Evolutionary conservation across 2,113 vertebrate species (phyloP).

Genomic region (Spea bombifrons): DNA sequence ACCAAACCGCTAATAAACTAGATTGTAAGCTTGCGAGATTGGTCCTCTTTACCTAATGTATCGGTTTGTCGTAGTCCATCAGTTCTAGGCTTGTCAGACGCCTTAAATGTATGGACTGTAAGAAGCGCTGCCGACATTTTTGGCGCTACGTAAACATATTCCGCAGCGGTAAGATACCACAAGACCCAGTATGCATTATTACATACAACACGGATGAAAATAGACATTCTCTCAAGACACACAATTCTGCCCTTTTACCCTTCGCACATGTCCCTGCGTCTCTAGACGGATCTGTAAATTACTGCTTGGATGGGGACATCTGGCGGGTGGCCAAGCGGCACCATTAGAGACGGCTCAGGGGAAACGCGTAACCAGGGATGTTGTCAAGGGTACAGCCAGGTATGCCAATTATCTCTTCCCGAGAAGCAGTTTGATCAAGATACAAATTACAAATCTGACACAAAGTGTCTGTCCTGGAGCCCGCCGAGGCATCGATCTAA

Average conservation of each 20-base stretch:
- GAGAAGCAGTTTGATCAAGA: neutral
- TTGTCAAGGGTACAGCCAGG: conserved; percentile 38
- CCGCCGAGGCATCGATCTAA: neutral
- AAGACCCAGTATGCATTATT: neutral
- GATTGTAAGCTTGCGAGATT: too few species aligned
- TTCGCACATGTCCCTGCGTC: conserved; percentile 4
- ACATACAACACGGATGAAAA: neutral
- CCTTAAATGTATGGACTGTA: too few species aligned
- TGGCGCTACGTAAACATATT: too few species aligned
- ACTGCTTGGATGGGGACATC: conserved; percentile 10
- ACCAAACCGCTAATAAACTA: too few species aligned
- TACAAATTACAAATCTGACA: conserved; percentile 30
- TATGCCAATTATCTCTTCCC: conserved; percentile 32
- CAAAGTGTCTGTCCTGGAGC: neutral
- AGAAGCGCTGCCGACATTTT: too few species aligned
- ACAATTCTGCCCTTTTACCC: conserved; percentile 24
- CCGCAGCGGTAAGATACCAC: too few species aligned
- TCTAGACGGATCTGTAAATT: conserved; percentile 27
- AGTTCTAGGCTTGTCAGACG: too few species aligned
- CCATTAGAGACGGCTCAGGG: conserved; percentile 30
- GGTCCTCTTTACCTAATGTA: too few species aligned
- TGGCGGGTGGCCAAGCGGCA: conserved; percentile 23
- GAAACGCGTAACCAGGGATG: conserved; percentile 27
- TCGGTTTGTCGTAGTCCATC: too few species aligned
- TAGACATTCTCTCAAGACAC: neutral